Evolutionary conservation across 2,888 invertebrate species (phyloP).

Genomic region (Rotaria magnacalcarata): DNA sequence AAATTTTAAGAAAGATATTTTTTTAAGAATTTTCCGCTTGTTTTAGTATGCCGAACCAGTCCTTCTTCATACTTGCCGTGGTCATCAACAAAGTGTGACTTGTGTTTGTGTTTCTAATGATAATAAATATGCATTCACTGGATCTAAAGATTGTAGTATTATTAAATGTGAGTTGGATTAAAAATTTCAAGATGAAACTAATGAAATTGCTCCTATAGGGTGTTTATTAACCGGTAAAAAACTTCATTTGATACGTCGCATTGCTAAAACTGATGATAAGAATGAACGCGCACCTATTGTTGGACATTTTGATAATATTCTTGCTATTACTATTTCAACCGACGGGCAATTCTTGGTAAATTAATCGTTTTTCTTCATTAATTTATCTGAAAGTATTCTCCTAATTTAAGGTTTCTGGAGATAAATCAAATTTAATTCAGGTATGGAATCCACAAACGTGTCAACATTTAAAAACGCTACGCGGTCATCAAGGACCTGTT

Average conservation of each 20-base stretch:
- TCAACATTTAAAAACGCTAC: conserved; percentile 73
- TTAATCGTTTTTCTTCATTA: conserved; percentile 24
- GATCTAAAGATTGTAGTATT: conserved; percentile 79
- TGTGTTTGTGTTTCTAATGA: conserved; percentile 74
- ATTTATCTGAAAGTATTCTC: conserved; percentile 28
- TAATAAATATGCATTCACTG: conserved; percentile 71
- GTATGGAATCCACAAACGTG: conserved; percentile 78
- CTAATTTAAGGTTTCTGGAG: conserved; percentile 66
- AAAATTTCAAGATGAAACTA: too few relatives aligned
- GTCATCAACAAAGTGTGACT: conserved; percentile 75
- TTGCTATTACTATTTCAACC: conserved; percentile 70
- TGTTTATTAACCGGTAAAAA: conserved; percentile 53
- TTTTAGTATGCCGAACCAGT: conserved; percentile 51
- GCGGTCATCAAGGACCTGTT: conserved; percentile 55
- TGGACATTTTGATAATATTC: conserved; percentile 62
- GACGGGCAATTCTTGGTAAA: conserved; percentile 75
- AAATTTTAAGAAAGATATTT: neutral
- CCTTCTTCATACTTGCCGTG: conserved; percentile 59
- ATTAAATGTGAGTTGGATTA: conserved; percentile 71
- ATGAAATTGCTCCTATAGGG: conserved; percentile 52
- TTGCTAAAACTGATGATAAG: neutral
- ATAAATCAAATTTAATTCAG: conserved; percentile 69
- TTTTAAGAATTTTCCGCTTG: neutral
- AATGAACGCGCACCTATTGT: conserved; percentile 47
- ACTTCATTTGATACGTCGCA: conserved; percentile 49